Evolutionary conservation across 2,113 vertebrate species (phyloP), one percentile per base, ranked within the genome.

Genomic region (Calyptommatus sinebrachiatus): DNA sequence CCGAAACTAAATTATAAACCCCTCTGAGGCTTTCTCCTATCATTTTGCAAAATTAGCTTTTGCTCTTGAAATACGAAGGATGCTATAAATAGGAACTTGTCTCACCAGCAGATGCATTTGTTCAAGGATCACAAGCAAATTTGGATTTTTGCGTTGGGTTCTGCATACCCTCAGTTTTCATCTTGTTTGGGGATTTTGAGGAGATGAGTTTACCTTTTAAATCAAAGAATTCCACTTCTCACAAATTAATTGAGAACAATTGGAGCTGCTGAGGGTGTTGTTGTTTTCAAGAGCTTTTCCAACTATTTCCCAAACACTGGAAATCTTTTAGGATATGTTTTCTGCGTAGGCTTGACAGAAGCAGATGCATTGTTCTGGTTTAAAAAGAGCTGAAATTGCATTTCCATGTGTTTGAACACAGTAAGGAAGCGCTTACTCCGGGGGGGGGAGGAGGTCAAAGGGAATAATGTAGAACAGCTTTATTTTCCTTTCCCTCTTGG

Each of bases 341-440:
- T 86, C 78, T 80, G 71, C 53, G 79, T 79, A 74, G 35, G 29
- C 46, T 80, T 88, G 84, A 74, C 86, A 85, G 74, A 85, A 68
- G 70, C n/a, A 89, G 80, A 83, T 92, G 76, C 71, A 88, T 87
- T 71, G 45, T 77, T 41, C 0, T 26, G 35, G 60, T 77, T 81
- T 78, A 88, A 92, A 77, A 90, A 92, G 66, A 87, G 84, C 87
- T 93, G 89, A 93, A 92, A 87, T 82, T 88, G 89, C 76, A 77
- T 88, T 93, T 93, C 87, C 79, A 67, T 46, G 85, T 71, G 81
- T 63, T 82, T 62, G 48, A 24, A 20, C 45, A 79, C 53, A 57
- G 50, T 69, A 88, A 89, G 4, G 24, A 21, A 28, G 63, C 68
- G 86, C 90, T 80, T 87, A 70, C 60, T n/a, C 2, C 62, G 62